phyloP scores from a whole-genome alignment of 2,797 vertebrate species.

The Paguma larvata region DNA sequence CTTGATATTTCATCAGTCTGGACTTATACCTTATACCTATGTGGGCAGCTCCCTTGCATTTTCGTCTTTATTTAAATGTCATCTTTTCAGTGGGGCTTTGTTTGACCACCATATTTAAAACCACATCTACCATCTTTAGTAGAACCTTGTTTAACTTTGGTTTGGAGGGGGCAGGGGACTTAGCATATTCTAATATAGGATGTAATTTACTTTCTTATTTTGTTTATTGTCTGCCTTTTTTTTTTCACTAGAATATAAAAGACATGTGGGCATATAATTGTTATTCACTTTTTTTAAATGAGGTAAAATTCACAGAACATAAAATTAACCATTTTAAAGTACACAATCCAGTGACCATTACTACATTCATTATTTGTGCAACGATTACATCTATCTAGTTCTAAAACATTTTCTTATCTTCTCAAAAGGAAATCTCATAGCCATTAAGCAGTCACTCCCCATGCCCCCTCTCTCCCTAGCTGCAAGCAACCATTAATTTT shows the following conservation, averaged over 20 bases:
- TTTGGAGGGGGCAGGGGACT: not conserved
- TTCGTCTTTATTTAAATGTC: not conserved
- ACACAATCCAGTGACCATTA: not conserved
- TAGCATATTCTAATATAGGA: not conserved
- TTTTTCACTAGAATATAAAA: not conserved
- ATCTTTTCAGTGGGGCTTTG: not conserved
- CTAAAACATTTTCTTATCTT: slow-evolving; percentile 11
- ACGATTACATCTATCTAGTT: slow-evolving; percentile 7
- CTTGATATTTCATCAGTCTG: not conserved
- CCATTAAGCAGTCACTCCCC: not conserved
- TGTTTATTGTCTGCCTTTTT: not conserved
- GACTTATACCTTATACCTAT: not conserved
- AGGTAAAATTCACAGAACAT: not conserved
- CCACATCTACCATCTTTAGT: not conserved
- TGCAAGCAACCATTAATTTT: not conserved
- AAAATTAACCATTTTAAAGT: slow-evolving; percentile 37
- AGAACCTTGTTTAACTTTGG: slow-evolving; percentile 52
- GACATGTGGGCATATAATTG: not conserved
- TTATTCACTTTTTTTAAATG: not conserved
- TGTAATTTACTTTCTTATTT: slow-evolving; percentile 22
- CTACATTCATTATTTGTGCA: not conserved
- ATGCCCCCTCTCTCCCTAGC: not conserved
- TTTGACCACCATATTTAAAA: slow-evolving; percentile 16
- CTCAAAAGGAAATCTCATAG: not conserved
- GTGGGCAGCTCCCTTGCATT: not conserved